Evolutionary conservation across 2,888 invertebrate species (phyloP).

Genomic region (Camponotus fellah): DNA sequence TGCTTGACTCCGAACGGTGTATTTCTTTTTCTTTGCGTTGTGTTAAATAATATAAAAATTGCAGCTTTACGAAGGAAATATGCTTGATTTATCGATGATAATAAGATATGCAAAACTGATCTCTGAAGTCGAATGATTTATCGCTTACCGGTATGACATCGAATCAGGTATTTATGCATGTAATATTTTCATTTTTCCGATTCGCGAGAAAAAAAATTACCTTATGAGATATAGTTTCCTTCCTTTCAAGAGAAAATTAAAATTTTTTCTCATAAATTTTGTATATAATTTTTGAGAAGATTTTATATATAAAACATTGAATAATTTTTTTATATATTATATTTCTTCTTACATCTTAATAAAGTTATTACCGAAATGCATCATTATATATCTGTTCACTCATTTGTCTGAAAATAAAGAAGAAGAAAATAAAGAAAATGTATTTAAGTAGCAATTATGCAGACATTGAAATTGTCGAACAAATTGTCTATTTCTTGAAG

Average conservation of each 20-base stretch:
- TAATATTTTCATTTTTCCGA: conserved; percentile 2
- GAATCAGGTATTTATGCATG: not conserved
- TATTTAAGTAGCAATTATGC: conserved; percentile 19
- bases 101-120: conserved; percentile 25
- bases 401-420: not conserved
- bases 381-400: not conserved
- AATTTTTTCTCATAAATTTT: not conserved
- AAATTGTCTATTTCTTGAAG: conserved; percentile 21
- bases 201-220: not conserved
- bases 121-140: conserved; percentile 30
- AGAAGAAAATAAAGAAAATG: conserved; percentile 5
- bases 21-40: not conserved
- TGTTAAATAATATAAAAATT: conserved; percentile 20
- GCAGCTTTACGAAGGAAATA: not conserved
- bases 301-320: not conserved
- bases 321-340: not conserved
- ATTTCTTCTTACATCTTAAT: not conserved
- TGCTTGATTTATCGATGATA: conserved; percentile 34
- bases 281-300: no score
- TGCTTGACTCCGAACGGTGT: not conserved
- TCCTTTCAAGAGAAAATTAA: not conserved
- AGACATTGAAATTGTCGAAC: not conserved
- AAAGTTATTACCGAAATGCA: not conserved
- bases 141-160: not conserved
- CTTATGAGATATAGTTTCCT: not conserved